Evolutionary conservation across 2,113 vertebrate genomes (phyloP), one percentile per base, ranked within the genome.

Genomic region (Tursiops truncatus): DNA sequence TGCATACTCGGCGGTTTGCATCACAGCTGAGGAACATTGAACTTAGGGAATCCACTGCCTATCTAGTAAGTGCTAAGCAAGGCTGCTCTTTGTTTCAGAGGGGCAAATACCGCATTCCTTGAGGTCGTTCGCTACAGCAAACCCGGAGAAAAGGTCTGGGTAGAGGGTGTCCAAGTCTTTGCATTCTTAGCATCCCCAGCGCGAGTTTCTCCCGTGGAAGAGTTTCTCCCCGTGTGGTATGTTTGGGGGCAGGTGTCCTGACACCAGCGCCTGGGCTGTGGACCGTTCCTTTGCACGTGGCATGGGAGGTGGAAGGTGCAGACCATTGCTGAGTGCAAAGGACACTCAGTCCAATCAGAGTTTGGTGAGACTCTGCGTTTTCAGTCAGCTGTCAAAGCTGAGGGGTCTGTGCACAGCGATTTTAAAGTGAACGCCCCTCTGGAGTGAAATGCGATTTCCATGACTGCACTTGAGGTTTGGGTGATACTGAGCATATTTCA

Each of bases 381-480:
- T 28, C 53, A 12, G 36, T 26, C 36, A 7, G 2, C 18, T 50
- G 33, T 31, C 17, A 6, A 13, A 14, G n/a, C 14, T 12, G 44
- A 26, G 33, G 5, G 3, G 17, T 25, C 8, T 41, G 68, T 9
- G 20, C 41, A 38, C 18, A 47, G 12, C 8, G 17, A 53, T 6
- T 9, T 21, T 38, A 13, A 14, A 65, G 73, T 6, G 41, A 21
- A 4, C 3, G 6, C 33, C 50, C 18, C 28, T 23, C 44, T 3
- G 9, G 9, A 38, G 44, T 21, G 82, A 41, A 13, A 11, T 5
- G 3, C 13, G 71, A 6, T 12, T 10, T 9, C 41, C 31, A 0
- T 0, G 8, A 20, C 6, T 0, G 20, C 62, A 9, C 5, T 25
- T 33, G 58, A 26, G 26, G 20, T 33, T 17, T 0, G 36, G 62